Percentiles rank a stretch among this genome's conserved stretches.
Evolutionary conservation across 2,113 vertebrate species (phyloP).

Genomic region (Rostratula benghalensis): DNA sequence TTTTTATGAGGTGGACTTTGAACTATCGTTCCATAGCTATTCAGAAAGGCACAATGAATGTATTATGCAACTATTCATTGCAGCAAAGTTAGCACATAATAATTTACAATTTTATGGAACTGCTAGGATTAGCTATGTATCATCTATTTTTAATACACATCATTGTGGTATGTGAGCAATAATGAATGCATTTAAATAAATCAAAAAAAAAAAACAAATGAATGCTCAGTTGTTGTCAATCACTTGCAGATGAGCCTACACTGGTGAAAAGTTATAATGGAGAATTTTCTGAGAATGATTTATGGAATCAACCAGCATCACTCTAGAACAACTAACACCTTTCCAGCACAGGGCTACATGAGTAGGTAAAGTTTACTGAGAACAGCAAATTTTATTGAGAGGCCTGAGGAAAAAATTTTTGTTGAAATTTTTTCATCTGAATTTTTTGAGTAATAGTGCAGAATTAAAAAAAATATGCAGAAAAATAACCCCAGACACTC

Average conservation of each 20-base stretch:
- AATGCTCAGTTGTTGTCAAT: conserved; percentile 59
- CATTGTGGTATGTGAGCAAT: conserved; percentile 36
- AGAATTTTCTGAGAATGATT: conserved; percentile 21
- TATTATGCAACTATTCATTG: neutral
- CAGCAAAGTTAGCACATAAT: conserved; percentile 44
- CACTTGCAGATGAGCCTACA: conserved; percentile 27
- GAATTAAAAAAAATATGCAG: neutral
- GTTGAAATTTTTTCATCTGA: neutral
- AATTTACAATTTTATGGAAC: conserved; percentile 44
- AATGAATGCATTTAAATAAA: conserved; percentile 65
- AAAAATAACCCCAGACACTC: neutral
- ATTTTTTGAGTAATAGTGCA: neutral
- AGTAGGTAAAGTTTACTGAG: neutral
- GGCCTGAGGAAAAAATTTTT: neutral
- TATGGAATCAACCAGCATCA: neutral
- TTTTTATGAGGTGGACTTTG: conserved; percentile 46
- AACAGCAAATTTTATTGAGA: neutral
- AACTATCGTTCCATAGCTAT: neutral
- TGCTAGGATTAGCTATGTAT: conserved; percentile 50
- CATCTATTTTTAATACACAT: conserved; percentile 59
- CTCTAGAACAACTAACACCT: neutral
- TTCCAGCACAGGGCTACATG: neutral
- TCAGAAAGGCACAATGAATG: neutral
- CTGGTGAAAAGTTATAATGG: neutral
- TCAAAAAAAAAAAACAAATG: conserved; percentile 36